Evolutionary conservation across 2,113 vertebrate species (phyloP).

Genomic region (Otocyon megalotis): DNA sequence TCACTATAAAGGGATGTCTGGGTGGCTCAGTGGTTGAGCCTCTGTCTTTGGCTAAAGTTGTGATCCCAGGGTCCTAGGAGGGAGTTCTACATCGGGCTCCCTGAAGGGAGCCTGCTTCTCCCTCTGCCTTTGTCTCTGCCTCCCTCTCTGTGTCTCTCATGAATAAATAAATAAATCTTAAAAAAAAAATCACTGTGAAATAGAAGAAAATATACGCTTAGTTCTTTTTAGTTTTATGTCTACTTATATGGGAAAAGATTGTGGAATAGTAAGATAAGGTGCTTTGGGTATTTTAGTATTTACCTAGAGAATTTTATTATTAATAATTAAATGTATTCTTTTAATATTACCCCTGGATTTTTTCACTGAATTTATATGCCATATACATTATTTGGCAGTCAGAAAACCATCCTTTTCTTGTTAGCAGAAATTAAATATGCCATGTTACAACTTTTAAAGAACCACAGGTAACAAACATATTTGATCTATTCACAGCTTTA

Average conservation of each 20-base stretch:
- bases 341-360: background rate
- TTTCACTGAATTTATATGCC: background rate
- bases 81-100: too few relatives aligned
- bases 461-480: background rate
- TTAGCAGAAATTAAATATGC: background rate
- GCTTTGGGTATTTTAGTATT: background rate
- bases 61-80: too few relatives aligned
- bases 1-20: background rate
- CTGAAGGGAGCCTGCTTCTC: too few relatives aligned
- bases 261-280: background rate
- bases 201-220: background rate
- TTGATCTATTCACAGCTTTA: constrained; percentile 25
- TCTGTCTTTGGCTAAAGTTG: too few relatives aligned
- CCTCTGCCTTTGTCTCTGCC: too few relatives aligned
- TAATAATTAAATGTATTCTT: background rate
- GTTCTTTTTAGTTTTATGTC: background rate
- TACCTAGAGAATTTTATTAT: background rate
- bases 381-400: background rate
- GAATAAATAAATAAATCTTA: too few relatives aligned
- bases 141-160: too few relatives aligned
- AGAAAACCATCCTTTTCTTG: background rate
- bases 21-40: too few relatives aligned
- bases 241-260: background rate
- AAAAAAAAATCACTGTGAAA: background rate
- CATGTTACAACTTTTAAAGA: constrained; percentile 42